phyloP scores from a whole-genome alignment of 2,113 vertebrate genomes.

The Quiscalus mexicanus region DNA sequence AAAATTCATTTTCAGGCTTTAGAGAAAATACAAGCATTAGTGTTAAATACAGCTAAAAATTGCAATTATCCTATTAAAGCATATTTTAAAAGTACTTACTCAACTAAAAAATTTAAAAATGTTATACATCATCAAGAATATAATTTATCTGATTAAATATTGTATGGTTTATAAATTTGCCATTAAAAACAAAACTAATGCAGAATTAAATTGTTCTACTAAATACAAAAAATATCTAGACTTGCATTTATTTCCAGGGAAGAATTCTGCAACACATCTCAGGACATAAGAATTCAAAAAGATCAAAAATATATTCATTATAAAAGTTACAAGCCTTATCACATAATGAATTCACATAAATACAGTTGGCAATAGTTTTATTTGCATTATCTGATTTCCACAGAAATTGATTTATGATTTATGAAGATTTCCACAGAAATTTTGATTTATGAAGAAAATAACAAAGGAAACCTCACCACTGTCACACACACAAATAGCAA shows the following conservation, averaged over 20 bases:
- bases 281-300: not conserved
- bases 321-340: not conserved
- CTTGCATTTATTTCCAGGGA: not conserved
- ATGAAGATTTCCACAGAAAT: not conserved
- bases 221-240: not conserved
- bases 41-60: not conserved
- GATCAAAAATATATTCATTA: not conserved
- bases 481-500: constrained; percentile 45
- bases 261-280: not conserved
- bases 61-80: not conserved
- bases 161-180: not conserved
- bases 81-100: not conserved
- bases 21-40: not conserved
- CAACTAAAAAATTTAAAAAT: not conserved
- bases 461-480: not conserved
- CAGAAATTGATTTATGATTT: not conserved
- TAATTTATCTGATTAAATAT: not conserved
- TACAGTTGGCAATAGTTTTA: not conserved
- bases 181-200: not conserved
- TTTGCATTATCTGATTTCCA: not conserved
- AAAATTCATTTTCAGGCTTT: not conserved
- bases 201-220: not conserved
- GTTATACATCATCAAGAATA: not conserved
- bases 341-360: not conserved
- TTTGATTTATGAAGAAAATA: not conserved